Percentiles rank a stretch among this genome's conserved stretches.
These are phyloP conservation scores for Poecile atricapillus DNA, from an alignment of 2,113 vertebrate species.

Conservation along the genomic window DNA sequence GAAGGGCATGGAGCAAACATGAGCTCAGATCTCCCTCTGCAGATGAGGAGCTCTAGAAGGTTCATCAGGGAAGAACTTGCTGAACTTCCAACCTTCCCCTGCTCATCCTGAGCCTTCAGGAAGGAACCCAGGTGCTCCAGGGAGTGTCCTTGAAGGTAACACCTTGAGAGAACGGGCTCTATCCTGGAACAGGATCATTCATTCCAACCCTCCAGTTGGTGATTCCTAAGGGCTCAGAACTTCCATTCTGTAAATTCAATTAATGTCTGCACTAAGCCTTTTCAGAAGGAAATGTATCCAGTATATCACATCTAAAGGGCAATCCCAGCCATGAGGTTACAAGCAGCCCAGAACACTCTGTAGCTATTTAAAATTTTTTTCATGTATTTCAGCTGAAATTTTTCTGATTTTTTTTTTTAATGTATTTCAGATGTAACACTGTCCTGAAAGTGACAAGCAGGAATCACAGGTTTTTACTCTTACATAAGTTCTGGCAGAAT, in stretches of 20 bases:
- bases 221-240: neutral
- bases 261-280: neutral
- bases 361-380: neutral
- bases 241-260: neutral
- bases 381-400: neutral
- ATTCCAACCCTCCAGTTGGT: neutral
- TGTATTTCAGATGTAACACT: neutral
- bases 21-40: neutral
- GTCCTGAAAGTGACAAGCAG: fast-evolving
- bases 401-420: neutral
- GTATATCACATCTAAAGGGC: neutral
- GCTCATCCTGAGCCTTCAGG: neutral
- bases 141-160: neutral
- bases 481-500: neutral
- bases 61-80: neutral
- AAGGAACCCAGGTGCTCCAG: neutral
- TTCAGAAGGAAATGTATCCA: neutral
- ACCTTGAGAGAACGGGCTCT: neutral
- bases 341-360: neutral
- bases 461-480: neutral
- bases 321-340: neutral
- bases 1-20: neutral
- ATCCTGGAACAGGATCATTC: neutral
- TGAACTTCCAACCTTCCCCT: neutral
- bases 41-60: neutral